Evolutionary conservation across 1,140 invertebrate species (phyloP).

Genomic region (Dufourea novaeangliae): DNA sequence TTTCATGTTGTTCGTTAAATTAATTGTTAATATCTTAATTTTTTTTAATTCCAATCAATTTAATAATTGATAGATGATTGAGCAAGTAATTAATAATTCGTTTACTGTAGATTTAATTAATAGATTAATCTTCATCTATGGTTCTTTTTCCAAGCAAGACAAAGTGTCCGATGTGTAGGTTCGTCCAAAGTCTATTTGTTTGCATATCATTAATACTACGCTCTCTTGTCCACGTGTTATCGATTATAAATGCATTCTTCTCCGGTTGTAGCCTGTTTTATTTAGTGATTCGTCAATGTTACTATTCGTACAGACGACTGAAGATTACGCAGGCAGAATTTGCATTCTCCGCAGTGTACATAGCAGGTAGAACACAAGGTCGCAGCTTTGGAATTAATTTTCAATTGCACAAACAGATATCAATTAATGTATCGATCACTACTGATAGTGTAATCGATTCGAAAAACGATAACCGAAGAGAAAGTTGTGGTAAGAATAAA

Average conservation of each 20-base stretch:
- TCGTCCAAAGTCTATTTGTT: neutral
- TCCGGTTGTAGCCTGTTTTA: neutral
- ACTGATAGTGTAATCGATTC: neutral
- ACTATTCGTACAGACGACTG: neutral
- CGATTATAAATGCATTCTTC: neutral
- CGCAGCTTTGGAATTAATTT: neutral
- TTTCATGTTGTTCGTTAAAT: no score
- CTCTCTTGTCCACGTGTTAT: neutral
- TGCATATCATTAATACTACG: neutral
- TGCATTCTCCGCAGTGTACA: neutral
- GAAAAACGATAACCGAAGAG: no score
- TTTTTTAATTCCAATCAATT: no score
- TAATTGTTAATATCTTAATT: no score
- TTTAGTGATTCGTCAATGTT: neutral
- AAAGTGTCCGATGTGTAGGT: neutral
- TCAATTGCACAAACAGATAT: neutral
- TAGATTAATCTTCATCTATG: neutral
- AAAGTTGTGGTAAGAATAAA: no score
- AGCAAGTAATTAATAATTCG: no score
- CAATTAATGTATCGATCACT: neutral
- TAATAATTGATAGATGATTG: no score
- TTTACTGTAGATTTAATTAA: no score
- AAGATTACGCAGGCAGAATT: conserved; percentile 3
- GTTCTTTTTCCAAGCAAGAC: neutral
- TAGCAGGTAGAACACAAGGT: neutral